These are phyloP conservation scores for Pogonognathellus flavescens DNA, from an alignment of 1,140 invertebrate genomes.

Conservation along the genomic window DNA sequence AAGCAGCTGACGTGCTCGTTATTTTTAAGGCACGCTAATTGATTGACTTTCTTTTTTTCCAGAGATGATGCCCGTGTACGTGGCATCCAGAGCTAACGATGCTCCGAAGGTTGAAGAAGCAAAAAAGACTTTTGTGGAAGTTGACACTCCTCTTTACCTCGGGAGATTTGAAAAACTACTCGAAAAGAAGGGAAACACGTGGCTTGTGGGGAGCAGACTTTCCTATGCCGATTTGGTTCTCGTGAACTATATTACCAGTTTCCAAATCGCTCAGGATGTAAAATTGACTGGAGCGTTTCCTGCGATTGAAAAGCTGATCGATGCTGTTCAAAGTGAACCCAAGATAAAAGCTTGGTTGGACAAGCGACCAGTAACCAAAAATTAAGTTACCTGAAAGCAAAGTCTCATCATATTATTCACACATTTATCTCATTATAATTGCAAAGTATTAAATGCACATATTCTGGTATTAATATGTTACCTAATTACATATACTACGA, in stretches of 20 bases:
- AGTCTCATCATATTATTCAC: too few relatives aligned
- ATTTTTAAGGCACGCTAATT: neutral
- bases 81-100: neutral
- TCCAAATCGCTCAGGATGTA: too few relatives aligned
- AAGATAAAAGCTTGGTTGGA: conserved; percentile 17
- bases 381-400: too few relatives aligned
- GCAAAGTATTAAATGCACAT: too few relatives aligned
- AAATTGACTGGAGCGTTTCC: neutral
- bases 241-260: neutral
- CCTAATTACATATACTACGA: too few relatives aligned
- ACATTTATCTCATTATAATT: too few relatives aligned
- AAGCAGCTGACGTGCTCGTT: neutral
- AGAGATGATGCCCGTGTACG: too few relatives aligned
- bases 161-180: conserved; percentile 54
- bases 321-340: too few relatives aligned
- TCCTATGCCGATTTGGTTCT: conserved; percentile 50
- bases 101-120: conserved; percentile 54
- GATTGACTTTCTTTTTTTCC: too few relatives aligned
- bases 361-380: neutral
- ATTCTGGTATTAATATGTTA: too few relatives aligned
- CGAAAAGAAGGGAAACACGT: conserved; percentile 22
- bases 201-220: conserved; percentile 49
- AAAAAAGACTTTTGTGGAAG: conserved; percentile 17
- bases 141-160: neutral
- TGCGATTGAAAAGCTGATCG: neutral